These are phyloP conservation scores for Schizaphis graminum DNA, from an alignment of 2,888 invertebrate genomes.

Conservation along the genomic window DNA sequence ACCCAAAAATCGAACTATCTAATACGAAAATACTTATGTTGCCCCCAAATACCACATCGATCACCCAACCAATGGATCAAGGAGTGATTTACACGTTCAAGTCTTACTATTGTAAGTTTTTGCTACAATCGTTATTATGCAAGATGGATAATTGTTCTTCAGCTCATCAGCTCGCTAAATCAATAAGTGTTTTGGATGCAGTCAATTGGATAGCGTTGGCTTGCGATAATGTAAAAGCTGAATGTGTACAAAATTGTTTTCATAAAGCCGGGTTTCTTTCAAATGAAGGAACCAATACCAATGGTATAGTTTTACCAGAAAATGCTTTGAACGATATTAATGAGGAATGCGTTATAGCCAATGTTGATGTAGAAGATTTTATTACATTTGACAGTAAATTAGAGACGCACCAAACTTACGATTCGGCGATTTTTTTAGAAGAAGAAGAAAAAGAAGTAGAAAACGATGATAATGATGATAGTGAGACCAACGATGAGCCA, in stretches of 20 bases:
- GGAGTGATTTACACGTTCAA: too few relatives aligned
- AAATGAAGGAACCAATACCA: not conserved
- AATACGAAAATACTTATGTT: conserved; percentile 9
- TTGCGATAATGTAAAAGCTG: conserved; percentile 15
- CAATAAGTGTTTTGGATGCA: not conserved
- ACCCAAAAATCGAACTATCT: not conserved
- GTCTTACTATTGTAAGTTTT: too few relatives aligned
- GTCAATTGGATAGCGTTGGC: conserved; percentile 8
- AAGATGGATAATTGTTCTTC: too few relatives aligned
- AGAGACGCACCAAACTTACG: not conserved
- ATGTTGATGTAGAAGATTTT: not conserved
- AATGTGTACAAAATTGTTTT: conserved; percentile 21
- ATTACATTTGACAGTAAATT: not conserved
- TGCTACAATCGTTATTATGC: too few relatives aligned
- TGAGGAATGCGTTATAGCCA: not conserved
- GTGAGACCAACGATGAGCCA: too few relatives aligned
- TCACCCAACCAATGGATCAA: too few relatives aligned
- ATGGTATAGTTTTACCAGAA: too few relatives aligned
- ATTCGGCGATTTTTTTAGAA: not conserved
- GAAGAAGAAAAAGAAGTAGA: not conserved
- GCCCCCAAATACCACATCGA: too few relatives aligned
- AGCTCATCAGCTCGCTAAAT: not conserved
- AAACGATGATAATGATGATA: too few relatives aligned
- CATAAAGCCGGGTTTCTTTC: conserved; percentile 16
- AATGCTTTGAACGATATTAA: too few relatives aligned